A percentile compares a stretch with the other conserved stretches of the same genome.
These are phyloP conservation scores for Ceratothoa steindachneri DNA, from an alignment of 2,888 invertebrate species.

Conservation along the genomic window DNA sequence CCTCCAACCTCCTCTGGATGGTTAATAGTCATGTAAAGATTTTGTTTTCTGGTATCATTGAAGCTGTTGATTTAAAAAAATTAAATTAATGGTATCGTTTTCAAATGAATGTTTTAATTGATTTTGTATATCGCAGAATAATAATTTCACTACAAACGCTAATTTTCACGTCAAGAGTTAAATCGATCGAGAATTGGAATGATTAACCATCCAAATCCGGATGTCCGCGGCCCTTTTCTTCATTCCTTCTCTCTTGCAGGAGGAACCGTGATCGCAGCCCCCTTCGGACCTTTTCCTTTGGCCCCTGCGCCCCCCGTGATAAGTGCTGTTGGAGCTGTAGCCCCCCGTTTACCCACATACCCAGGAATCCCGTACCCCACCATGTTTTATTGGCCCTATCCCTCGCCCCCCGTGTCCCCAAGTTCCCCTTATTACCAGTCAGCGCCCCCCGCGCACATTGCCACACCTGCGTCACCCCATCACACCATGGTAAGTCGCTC, in stretches of 20 bases:
- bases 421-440: constrained; percentile 42
- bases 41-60: too few species aligned
- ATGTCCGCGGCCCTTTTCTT: neutral
- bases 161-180: too few species aligned
- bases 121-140: too few species aligned
- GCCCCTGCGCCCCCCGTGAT: constrained; percentile 37
- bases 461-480: constrained; percentile 34
- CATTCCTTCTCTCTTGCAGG: neutral
- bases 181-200: too few species aligned
- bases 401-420: constrained; percentile 31
- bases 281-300: constrained; percentile 34
- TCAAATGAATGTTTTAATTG: too few species aligned
- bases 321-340: constrained; percentile 31
- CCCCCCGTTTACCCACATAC: constrained; percentile 35
- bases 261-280: constrained; percentile 23
- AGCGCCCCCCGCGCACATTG: constrained; percentile 28
- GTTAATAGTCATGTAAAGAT: too few species aligned
- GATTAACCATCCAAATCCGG: neutral
- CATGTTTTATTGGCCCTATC: constrained; percentile 28
- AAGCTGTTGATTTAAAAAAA: too few species aligned
- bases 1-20: too few species aligned
- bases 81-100: too few species aligned
- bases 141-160: too few species aligned
- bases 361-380: constrained; percentile 40
- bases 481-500: constrained; percentile 40